Conservation (phyloP, 2,797 vertebrate species). For the Neosilurus hyrtlii region DNA sequence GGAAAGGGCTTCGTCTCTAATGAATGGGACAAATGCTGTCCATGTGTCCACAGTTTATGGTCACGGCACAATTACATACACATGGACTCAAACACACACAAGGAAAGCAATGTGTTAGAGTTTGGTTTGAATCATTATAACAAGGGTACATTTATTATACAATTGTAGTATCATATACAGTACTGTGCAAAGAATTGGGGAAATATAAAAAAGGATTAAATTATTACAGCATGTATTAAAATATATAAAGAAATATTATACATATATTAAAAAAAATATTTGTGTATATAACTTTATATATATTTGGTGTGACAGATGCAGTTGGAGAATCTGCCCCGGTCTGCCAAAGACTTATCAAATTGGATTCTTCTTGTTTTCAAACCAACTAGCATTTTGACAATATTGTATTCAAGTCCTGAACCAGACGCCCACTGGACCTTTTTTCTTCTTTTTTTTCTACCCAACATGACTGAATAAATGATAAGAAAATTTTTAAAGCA, state of each 20-base stretch:
- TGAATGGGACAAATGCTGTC: no score
- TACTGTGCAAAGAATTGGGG: not conserved
- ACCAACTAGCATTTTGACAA: no score
- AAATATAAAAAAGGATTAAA: not conserved
- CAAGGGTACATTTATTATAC: not conserved
- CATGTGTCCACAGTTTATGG: no score
- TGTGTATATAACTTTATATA: no score
- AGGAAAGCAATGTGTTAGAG: not conserved
- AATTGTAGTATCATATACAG: not conserved
- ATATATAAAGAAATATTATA: not conserved
- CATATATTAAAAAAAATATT: no score
- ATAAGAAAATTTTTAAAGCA: no score
- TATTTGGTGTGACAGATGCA: not conserved
- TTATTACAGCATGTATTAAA: no score
- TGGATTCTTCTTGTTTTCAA: not conserved
- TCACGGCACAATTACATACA: not conserved
- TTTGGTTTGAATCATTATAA: not conserved
- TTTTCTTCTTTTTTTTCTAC: no score
- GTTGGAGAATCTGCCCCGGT: not conserved
- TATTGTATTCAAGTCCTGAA: no score
- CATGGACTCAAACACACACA: not conserved
- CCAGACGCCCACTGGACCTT: no score
- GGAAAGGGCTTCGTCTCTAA: no score
- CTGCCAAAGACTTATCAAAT: not conserved
- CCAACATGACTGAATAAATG: no score